Evolutionary conservation across 2,888 invertebrate genomes (phyloP).

Genomic region (Scaptodrosophila latifasciaeformis): DNA sequence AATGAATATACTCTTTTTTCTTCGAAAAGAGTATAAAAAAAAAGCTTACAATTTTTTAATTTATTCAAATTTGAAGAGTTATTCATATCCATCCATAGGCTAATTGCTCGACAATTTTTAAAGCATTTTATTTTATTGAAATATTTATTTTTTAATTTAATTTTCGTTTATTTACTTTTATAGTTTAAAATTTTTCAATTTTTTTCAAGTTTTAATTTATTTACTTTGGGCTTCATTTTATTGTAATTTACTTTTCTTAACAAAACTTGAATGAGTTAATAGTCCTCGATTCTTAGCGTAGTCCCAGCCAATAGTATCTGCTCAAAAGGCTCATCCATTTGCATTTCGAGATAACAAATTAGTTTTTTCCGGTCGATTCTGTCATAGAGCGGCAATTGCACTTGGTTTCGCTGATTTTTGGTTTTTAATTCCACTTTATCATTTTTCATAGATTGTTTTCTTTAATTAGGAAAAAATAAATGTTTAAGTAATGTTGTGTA

Average conservation of each 20-base stretch:
- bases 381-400: conserved; percentile 68
- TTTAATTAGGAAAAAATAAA: no score
- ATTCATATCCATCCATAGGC: no score
- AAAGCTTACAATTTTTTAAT: no score
- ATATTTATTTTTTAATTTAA: neutral
- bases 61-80: no score
- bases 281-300: conserved; percentile 71
- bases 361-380: conserved; percentile 63
- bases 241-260: neutral
- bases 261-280: conserved; percentile 23
- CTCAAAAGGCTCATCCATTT: conserved; percentile 51
- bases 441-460: neutral
- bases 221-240: no score
- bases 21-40: no score
- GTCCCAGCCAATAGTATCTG: conserved; percentile 71
- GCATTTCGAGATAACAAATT: conserved; percentile 66
- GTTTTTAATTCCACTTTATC: neutral
- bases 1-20: no score
- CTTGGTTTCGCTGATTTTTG: conserved; percentile 7
- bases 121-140: neutral
- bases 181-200: neutral
- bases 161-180: conserved; percentile 5
- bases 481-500: no score
- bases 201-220: no score
- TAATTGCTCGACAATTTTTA: no score